These are phyloP conservation scores for Leptestheria dahalacensis DNA, from an alignment of 1,140 invertebrate species.

Conservation along the genomic window DNA sequence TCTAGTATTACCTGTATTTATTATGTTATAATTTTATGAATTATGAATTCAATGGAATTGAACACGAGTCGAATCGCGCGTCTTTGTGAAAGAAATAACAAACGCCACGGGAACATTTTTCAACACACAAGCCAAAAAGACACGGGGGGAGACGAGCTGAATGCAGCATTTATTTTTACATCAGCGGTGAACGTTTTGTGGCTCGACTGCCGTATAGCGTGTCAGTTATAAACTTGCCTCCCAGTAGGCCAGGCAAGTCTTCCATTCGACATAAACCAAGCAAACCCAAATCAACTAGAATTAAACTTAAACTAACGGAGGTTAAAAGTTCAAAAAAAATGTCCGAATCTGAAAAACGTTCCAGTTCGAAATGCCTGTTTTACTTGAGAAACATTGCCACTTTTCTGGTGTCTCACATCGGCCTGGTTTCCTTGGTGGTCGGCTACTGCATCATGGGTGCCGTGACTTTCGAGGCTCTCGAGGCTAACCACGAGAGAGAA, in stretches of 20 bases:
- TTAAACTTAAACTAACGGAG: no score
- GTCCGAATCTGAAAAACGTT: not conserved
- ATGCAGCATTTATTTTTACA: not conserved
- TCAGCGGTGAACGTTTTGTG: not conserved
- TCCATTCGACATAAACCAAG: no score
- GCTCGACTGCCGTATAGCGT: not conserved
- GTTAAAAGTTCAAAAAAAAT: no score
- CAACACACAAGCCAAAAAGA: no score
- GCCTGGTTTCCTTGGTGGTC: constrained; percentile 68
- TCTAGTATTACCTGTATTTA: no score
- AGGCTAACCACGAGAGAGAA: constrained; percentile 30
- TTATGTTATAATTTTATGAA: no score
- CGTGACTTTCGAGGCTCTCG: constrained; percentile 50
- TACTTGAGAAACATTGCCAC: constrained; percentile 61
- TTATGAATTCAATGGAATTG: no score
- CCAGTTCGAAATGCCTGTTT: constrained; percentile 29
- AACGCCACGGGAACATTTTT: no score
- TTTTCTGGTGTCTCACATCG: constrained; percentile 74
- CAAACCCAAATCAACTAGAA: no score
- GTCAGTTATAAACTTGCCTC: not conserved
- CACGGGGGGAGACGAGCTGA: not conserved
- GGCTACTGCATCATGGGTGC: constrained; percentile 77
- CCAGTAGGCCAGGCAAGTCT: not conserved
- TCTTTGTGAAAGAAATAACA: no score
- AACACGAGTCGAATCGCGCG: no score